Evolutionary conservation across 2,888 invertebrate genomes (phyloP).

Genomic region (Ceramica pisi): DNA sequence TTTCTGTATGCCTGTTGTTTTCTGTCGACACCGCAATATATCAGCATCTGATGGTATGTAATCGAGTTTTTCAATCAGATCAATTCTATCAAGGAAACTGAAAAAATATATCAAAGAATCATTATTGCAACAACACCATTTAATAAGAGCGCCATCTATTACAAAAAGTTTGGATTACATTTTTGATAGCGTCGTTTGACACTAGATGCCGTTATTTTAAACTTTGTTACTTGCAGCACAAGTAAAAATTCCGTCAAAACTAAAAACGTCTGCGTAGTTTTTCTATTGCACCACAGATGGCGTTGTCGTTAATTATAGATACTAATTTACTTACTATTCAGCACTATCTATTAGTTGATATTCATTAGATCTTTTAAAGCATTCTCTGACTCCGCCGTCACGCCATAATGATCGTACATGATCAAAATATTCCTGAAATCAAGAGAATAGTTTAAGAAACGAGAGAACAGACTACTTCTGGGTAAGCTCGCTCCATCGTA

Average conservation of each 20-base stretch:
- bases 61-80: conserved; percentile 91
- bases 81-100: conserved; percentile 94
- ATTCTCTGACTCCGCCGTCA: conserved; percentile 93
- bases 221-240: neutral
- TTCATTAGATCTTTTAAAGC: conserved; percentile 93
- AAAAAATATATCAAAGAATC: conserved; percentile 57
- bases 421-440: conserved; percentile 93
- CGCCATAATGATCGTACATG: conserved; percentile 93
- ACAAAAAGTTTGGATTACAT: neutral
- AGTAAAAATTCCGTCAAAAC: neutral
- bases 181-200: too few relatives aligned
- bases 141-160: conserved; percentile 51
- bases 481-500: too few relatives aligned
- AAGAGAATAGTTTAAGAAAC: too few relatives aligned
- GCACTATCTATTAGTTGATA: conserved; percentile 95
- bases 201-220: conserved; percentile 42
- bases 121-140: too few relatives aligned
- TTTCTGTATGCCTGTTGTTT: conserved; percentile 94
- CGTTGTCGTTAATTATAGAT: neutral
- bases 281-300: conserved; percentile 49
- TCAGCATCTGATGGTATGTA: conserved; percentile 95
- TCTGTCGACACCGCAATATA: conserved; percentile 94
- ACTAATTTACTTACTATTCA: conserved; percentile 93
- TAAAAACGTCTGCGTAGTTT: neutral
- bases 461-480: too few relatives aligned